Percentiles rank a stretch among this genome's conserved stretches.
Conservation (phyloP, 2,113 vertebrate species). For the Aphelocoma coerulescens region DNA sequence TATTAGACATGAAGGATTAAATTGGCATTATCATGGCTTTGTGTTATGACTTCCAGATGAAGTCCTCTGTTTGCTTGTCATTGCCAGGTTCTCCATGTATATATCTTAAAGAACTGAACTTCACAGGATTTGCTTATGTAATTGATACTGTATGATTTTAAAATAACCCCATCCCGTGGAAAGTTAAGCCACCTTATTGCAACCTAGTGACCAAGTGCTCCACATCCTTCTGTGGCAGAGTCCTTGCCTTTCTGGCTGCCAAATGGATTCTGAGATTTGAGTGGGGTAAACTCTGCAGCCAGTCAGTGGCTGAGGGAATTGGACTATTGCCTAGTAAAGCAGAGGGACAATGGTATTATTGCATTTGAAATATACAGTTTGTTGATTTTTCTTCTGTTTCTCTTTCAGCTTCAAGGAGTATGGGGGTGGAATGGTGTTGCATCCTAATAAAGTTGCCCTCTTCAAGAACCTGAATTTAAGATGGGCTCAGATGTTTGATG, state of each 20-base stretch:
- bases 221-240: neutral
- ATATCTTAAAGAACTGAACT: neutral
- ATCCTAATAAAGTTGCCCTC: neutral
- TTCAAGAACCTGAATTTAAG: neutral
- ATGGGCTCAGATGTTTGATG: neutral
- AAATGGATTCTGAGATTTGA: neutral
- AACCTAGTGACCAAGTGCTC: neutral
- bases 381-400: neutral
- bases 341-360: slow-evolving; percentile 28
- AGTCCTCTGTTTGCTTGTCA: neutral
- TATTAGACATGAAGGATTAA: neutral
- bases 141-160: neutral
- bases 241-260: neutral
- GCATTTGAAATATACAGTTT: neutral
- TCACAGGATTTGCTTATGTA: neutral
- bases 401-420: neutral
- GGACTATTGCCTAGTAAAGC: slow-evolving; percentile 1
- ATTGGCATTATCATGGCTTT: neutral
- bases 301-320: neutral
- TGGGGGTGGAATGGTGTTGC: neutral
- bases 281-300: neutral
- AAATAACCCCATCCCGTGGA: neutral
- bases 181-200: neutral
- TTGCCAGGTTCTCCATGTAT: neutral
- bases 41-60: neutral